phyloP scores from a whole-genome alignment of 2,888 invertebrate species.

The Amiota communis region DNA sequence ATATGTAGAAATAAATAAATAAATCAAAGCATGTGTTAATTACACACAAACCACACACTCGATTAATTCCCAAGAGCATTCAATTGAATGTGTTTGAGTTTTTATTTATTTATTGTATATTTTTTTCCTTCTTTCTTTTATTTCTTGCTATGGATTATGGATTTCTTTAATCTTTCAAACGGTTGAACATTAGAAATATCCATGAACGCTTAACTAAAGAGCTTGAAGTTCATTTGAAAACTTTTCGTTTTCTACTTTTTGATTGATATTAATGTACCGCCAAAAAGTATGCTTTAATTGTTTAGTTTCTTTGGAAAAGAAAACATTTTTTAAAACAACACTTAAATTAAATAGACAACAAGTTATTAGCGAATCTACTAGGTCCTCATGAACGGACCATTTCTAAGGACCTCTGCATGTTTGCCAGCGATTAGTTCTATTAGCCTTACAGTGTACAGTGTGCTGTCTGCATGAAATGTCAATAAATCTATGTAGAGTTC shows the following conservation, averaged over 20 bases:
- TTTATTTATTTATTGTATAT: constrained; percentile 14
- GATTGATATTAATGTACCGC: background rate
- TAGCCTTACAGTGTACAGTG: background rate
- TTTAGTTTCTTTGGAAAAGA: background rate
- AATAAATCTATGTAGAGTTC: constrained; percentile 18
- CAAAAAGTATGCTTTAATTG: background rate
- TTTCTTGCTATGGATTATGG: background rate
- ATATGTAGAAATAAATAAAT: constrained; percentile 51
- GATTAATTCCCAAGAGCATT: constrained; percentile 47
- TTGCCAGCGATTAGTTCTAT: constrained; percentile 19
- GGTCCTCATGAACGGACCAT: no score
- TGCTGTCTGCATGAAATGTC: constrained; percentile 4
- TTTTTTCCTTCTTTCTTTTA: background rate
- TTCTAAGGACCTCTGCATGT: constrained; percentile 20
- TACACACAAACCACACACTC: constrained; percentile 54
- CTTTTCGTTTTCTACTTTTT: background rate
- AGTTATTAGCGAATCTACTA: no score
- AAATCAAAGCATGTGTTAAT: constrained; percentile 70
- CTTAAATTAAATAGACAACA: background rate
- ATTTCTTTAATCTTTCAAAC: background rate
- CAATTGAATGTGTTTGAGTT: constrained; percentile 35
- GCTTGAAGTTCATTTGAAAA: no score
- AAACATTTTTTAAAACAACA: constrained; percentile 25
- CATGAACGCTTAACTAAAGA: background rate
- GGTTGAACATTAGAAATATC: background rate